Percentiles rank a stretch among this genome's conserved stretches.
Evolutionary conservation across 2,113 vertebrate species (phyloP).

Genomic region (Laticauda colubrina): DNA sequence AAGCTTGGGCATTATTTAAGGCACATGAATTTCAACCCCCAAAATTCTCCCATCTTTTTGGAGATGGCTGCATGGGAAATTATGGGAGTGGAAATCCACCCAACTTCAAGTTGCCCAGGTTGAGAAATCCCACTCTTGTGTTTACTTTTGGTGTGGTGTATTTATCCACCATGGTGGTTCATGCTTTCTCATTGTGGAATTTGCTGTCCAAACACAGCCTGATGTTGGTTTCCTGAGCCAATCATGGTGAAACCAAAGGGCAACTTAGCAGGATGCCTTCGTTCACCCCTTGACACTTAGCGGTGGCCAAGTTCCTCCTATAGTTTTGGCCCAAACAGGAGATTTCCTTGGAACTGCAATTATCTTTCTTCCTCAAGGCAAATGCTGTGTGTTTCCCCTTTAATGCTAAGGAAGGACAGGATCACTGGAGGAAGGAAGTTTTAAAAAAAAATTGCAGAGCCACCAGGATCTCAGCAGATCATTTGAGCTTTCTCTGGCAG

Average conservation of each 20-base stretch:
- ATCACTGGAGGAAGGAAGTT: not conserved
- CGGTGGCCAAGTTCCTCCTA: not conserved
- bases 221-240: not conserved
- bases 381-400: not conserved
- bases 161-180: not conserved
- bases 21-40: not conserved
- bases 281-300: not conserved
- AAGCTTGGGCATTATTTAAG: not conserved
- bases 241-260: not conserved
- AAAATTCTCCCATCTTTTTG: not conserved
- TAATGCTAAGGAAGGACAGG: not conserved
- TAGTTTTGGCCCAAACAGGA: not conserved
- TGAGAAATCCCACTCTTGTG: not conserved
- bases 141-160: not conserved
- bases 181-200: not conserved
- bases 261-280: not conserved
- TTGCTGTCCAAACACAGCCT: not conserved
- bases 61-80: not conserved
- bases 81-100: not conserved
- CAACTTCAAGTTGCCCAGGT: not conserved
- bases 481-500: conserved; percentile 1
- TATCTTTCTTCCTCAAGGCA: not conserved
- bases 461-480: not conserved
- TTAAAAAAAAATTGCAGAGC: not conserved
- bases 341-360: not conserved